Evolutionary conservation across 1,140 invertebrate species (phyloP).

Genomic region (Drosophila albomicans): DNA sequence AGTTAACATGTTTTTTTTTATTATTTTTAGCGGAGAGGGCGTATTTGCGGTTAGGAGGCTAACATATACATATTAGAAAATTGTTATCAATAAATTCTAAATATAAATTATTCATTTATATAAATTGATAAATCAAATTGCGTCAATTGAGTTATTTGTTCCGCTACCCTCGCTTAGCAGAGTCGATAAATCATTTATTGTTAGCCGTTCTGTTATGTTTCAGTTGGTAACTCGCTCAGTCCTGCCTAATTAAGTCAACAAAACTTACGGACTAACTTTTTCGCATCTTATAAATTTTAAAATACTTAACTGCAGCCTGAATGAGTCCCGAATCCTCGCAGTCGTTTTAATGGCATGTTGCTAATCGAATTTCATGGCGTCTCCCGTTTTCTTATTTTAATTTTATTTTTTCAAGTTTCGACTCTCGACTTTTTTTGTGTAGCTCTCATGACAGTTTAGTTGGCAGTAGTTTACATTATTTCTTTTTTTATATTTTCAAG

Average conservation of each 20-base stretch:
- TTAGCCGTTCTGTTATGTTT: conserved; percentile 37
- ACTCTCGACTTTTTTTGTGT: conserved; percentile 14
- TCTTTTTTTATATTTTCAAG: conserved; percentile 45
- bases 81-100: background rate
- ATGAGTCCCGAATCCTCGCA: conserved; percentile 19
- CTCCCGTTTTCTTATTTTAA: conserved; percentile 58
- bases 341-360: conserved; percentile 77
- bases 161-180: background rate
- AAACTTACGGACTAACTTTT: conserved; percentile 77
- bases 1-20: no score
- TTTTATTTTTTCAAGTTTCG: conserved; percentile 24
- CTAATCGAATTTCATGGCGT: conserved; percentile 81
- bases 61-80: background rate
- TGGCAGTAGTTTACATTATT: conserved; percentile 74
- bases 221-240: conserved; percentile 31
- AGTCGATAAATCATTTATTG: conserved; percentile 71
- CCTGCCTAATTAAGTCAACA: conserved; percentile 76
- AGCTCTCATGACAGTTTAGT: conserved; percentile 70
- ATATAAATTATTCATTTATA: conserved; percentile 15
- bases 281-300: conserved; percentile 83
- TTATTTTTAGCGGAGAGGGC: no score
- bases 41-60: no score
- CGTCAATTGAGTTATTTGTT: background rate
- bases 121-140: conserved; percentile 25
- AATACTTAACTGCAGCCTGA: conserved; percentile 68